phyloP scores from a whole-genome alignment of 2,888 invertebrate genomes.

The Halictus quadricinctus region DNA sequence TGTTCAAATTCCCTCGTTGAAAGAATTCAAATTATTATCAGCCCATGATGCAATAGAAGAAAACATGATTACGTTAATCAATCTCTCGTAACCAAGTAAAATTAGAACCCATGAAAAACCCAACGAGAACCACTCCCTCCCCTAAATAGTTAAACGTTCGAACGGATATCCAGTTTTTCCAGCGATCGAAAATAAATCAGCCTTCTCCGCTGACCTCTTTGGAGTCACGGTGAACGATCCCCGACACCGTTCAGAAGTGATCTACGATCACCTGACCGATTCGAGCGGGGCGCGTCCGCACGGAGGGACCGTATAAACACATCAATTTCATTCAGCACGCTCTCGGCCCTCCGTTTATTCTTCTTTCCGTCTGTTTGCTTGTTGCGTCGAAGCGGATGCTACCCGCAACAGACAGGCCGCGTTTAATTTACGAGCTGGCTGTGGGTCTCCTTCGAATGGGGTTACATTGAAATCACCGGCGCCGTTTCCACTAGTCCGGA shows the following conservation, averaged over 20 bases:
- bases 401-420: neutral
- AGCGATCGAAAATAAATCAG: neutral
- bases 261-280: neutral
- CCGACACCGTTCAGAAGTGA: neutral
- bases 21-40: neutral
- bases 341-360: neutral
- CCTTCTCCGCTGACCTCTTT: neutral
- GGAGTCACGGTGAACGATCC: neutral
- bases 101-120: no score
- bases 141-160: neutral
- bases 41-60: neutral
- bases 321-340: neutral
- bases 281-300: neutral
- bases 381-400: slow-evolving; percentile 8
- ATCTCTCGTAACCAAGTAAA: no score
- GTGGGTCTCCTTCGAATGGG: neutral
- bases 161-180: neutral
- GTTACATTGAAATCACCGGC: slow-evolving; percentile 8
- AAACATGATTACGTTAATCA: no score
- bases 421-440: slow-evolving; percentile 1
- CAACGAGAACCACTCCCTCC: no score
- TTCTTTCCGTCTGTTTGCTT: neutral
- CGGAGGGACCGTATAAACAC: neutral
- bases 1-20: neutral
- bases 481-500: neutral